Evolutionary conservation across 2,113 vertebrate genomes (phyloP).

Genomic region (Leptodactylus fuscus): DNA sequence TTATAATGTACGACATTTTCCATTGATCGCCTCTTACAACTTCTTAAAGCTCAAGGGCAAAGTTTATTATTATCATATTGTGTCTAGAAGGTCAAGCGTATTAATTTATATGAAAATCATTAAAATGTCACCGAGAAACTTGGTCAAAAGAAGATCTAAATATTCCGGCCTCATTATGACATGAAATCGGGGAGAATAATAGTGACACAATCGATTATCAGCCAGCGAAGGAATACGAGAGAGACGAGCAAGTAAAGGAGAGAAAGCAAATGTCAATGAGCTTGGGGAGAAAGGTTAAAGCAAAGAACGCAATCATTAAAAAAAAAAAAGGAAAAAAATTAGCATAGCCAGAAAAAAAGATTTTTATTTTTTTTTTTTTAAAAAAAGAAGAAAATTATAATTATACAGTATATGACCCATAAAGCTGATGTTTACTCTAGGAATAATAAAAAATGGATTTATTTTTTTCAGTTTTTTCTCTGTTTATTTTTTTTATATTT

Average conservation of each 20-base stretch:
- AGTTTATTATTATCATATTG: not conserved
- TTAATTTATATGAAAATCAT: slow-evolving; percentile 27
- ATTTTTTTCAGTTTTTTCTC: too few species aligned
- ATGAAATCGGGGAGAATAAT: not conserved
- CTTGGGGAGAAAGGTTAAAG: not conserved
- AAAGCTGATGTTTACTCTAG: not conserved
- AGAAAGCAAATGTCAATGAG: slow-evolving; percentile 19
- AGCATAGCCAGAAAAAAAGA: too few species aligned
- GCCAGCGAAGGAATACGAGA: not conserved
- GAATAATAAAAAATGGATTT: not conserved
- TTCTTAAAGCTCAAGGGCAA: not conserved
- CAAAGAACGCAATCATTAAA: not conserved
- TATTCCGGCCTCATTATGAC: not conserved
- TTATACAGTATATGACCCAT: too few species aligned
- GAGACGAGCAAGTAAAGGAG: not conserved
- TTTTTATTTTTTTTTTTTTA: too few species aligned
- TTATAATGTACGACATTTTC: slow-evolving; percentile 1
- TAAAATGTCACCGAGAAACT: slow-evolving; percentile 45
- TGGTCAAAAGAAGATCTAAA: not conserved
- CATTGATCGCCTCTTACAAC: slow-evolving; percentile 1
- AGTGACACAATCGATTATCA: not conserved
- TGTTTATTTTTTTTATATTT: too few species aligned
- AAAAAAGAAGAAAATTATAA: not conserved
- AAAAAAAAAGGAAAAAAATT: not conserved
- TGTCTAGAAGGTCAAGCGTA: slow-evolving; percentile 32